Base-by-base conservation (phyloP, 2,888 invertebrate species). In the Polylopha cassiicola region DNA sequence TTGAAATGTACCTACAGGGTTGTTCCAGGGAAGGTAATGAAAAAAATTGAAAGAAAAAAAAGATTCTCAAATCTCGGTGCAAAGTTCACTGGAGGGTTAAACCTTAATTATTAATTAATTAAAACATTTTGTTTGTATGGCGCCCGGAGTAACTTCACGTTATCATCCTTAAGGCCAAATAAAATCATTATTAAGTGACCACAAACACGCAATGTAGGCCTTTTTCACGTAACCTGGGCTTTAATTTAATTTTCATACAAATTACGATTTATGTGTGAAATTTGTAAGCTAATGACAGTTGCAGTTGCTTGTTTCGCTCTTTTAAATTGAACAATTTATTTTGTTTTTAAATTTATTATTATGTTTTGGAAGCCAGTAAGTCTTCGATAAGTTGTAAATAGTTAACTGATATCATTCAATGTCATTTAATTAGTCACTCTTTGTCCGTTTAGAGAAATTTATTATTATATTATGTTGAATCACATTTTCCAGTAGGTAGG, bases 101-200 rank as follows among this genome's bases (percentile, higher is more conserved):
- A 11, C 14, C n/a, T 1, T n/a, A 11, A 26, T 15, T 14, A 1
- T 8, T n/a, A n/a, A n/a, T 11, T 4, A 5, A 8, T 9, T 14
- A 5, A 11, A 16, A 10, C 13, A n/a, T 13, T 8, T 18, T 2
- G 11, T 23, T 41, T 41, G 41, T 41, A 7, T 30, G 21, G 29
- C 1, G 5, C 15, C 4, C 30, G 34, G 41, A 20, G 16, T 36
- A 13, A 9, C 7, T 3, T 5, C 17, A 16, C 11, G 3, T 6
- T 21, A 26, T 11, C 15, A 36, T 36, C 23, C 41, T 41, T 60
- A 47, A 56, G 62, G 64, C 61, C 61, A 64, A 61, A 62, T 66
- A 75, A 73, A 75, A 75, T 73, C 29, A 51, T 66, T 73, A 73
- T 73, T 68, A 75, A 77, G 68, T 73, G 68, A 63, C 48, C 43